A percentile compares a stretch with the other conserved stretches of the same genome.
phyloP scores from a whole-genome alignment of 2,113 vertebrate genomes.

The Falco punctatus region DNA sequence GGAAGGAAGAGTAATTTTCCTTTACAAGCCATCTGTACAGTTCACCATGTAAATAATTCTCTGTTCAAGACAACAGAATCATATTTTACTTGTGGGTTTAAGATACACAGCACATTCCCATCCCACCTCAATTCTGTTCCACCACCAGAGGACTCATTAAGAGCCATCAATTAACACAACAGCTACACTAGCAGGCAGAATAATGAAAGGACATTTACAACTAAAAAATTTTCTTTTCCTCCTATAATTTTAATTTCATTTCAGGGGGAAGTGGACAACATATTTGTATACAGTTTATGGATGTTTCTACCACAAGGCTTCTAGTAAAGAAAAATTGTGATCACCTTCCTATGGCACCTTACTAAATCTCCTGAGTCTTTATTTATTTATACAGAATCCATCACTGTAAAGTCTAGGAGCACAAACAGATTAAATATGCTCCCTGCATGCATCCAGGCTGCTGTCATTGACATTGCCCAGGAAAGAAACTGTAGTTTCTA shows the following conservation, averaged over 20 bases:
- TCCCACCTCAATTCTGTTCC: slow-evolving; percentile 14
- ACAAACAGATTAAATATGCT: slow-evolving; percentile 25
- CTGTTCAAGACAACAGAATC: slow-evolving; percentile 40
- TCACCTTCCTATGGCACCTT: slow-evolving; percentile 26
- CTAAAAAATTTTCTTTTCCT: background rate
- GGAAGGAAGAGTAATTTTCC: slow-evolving; percentile 66
- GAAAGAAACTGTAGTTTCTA: slow-evolving; percentile 5
- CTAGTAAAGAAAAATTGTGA: slow-evolving; percentile 2
- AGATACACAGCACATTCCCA: background rate
- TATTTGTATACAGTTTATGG: background rate
- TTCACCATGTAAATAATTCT: slow-evolving; percentile 41
- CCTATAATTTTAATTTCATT: background rate
- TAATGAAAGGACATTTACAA: background rate
- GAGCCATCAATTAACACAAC: slow-evolving; percentile 36
- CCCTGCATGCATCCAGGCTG: background rate
- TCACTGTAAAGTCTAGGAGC: background rate
- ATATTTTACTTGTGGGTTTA: slow-evolving; percentile 34
- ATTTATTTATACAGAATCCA: slow-evolving; percentile 51
- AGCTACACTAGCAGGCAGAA: slow-evolving; percentile 18
- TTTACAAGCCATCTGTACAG: slow-evolving; percentile 61
- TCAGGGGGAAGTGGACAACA: background rate
- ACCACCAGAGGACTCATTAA: slow-evolving; percentile 22
- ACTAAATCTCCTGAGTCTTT: slow-evolving; percentile 26
- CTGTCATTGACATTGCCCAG: background rate
- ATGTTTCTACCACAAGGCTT: background rate